Evolutionary conservation across 1,140 invertebrate species (phyloP), one percentile per base, ranked within the genome.

Genomic region (Hyposmocoma kahamanoa): DNA sequence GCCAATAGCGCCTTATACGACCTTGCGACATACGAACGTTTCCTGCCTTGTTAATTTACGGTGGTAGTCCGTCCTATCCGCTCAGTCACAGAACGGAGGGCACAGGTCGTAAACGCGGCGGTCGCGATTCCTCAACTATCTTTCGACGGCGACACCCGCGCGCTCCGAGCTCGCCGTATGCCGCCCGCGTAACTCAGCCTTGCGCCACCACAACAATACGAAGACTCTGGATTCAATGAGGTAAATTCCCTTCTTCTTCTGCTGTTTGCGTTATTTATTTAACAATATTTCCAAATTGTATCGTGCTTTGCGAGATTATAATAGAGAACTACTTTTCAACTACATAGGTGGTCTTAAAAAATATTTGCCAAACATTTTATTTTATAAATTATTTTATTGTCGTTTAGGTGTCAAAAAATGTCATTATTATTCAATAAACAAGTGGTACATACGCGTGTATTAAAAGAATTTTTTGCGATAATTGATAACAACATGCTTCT

Each of bases 171-270:
- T 24, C 41, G 45, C 46, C 52, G 52, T 52, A 56, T 58, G 55
- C 43, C 34, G 44, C 38, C 50, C 51, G 42, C 50, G 38, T 55
- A 56, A 56, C n/a, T n/a, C n/a, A n/a, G 24, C 47, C 28, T 46
- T 44, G 13, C 36, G 32, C 34, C 32, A 39, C 34, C 46, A 39
- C 42, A 47, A 39, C 42, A 22, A 56, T 60, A 39, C 46, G 18
- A 3, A 3, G 19, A 34, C 34, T 48, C 41, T 48, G 56, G 64
- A 42, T 63, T 71, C 64, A 64, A 80, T 80, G 76, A 80, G 76
- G 76, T 80, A 54, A 76, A 68, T 56, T 17, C 22, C 39, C 20
- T 34, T 47, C 22, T 47, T 47, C 24, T 11, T 26, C n/a, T 6
- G 13, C 28, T 30, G 13, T 6, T 30, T 30, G 10, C 28, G 2